Evolutionary conservation across 2,113 vertebrate species (phyloP), one percentile per base, ranked within the genome.

Genomic region (Megaceryle torquata): DNA sequence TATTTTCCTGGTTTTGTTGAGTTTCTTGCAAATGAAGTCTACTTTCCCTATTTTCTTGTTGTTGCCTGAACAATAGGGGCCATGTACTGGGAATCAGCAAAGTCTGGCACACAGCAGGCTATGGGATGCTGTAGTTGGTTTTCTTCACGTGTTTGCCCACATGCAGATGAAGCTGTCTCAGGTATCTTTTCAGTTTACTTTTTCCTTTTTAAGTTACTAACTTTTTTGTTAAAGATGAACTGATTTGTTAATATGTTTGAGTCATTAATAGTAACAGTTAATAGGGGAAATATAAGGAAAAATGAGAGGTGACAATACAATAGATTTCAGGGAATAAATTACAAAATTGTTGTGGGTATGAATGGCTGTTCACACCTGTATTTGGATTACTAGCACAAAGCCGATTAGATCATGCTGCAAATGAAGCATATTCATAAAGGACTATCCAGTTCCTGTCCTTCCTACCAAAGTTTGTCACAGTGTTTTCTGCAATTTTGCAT

Each of bases 121-220:
- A 3, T 99, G 99, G 99, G 99, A 99, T n/a, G 99, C 99, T 5
- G 99, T 99, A 22, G 99, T 99, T 77, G 99, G 99, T 13, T 99
- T 99, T 80, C 98, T 99, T 29, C 99, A 99, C 22, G 99, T 99
- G 13, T 99, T 99, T 80, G 99, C 99, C 64, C 99, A 99, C 56
- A 99, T 99, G 99, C 99, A 99, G 93, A 99, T 99, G 99, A 99
- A 99, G 95, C 93, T 99, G 44, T 99, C 99, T 71, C 99, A 99
- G 99, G 99, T 99, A 96, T 50, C 21, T 51, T 77, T 77, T 65
- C 57, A 6, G 7, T 80, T 70, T 68, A 22, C 26, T 57, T 91
- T 92, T 77, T 86, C 7, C 26, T 80, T 81, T 37, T 19, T n/a
- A 61, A 35, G 24, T 56, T 57, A 25, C 12, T 80, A 21, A 29